These are phyloP conservation scores for Neopipo cinnamomea DNA, from an alignment of 2,113 vertebrate genomes.

Conservation along the genomic window DNA sequence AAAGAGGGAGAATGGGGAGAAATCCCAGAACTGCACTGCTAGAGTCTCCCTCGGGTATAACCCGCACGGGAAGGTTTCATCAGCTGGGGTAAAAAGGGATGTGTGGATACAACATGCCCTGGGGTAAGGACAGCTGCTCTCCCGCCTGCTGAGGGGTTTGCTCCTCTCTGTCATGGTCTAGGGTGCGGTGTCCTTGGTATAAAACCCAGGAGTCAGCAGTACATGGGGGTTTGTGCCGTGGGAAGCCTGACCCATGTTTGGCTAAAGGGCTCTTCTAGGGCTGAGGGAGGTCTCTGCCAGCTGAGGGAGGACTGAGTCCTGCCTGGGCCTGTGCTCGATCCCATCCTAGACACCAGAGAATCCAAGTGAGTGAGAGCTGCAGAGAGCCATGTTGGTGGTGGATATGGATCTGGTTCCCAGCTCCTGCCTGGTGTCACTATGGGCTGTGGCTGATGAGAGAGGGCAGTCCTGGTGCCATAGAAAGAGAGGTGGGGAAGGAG, in stretches of 20 bases:
- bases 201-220: neutral
- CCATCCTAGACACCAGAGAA: neutral
- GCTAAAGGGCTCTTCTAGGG: neutral
- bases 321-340: neutral
- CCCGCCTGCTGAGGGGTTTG: neutral
- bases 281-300: neutral
- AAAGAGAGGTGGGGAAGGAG: neutral
- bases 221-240: neutral
- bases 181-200: neutral
- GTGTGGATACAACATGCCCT: neutral
- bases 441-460: neutral
- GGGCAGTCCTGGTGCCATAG: rapidly evolving
- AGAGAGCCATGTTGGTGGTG: rapidly evolving
- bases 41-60: neutral
- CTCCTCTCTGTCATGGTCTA: neutral
- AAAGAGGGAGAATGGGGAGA: rapidly evolving
- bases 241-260: neutral
- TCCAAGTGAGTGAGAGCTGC: neutral
- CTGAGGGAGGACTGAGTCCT: neutral
- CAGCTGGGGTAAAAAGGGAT: neutral
- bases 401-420: neutral
- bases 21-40: neutral
- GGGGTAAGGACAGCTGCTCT: neutral
- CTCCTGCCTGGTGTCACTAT: neutral
- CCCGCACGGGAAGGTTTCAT: neutral